Evolutionary conservation across 1,140 invertebrate species (phyloP).

Genomic region (Atta cephalotes): DNA sequence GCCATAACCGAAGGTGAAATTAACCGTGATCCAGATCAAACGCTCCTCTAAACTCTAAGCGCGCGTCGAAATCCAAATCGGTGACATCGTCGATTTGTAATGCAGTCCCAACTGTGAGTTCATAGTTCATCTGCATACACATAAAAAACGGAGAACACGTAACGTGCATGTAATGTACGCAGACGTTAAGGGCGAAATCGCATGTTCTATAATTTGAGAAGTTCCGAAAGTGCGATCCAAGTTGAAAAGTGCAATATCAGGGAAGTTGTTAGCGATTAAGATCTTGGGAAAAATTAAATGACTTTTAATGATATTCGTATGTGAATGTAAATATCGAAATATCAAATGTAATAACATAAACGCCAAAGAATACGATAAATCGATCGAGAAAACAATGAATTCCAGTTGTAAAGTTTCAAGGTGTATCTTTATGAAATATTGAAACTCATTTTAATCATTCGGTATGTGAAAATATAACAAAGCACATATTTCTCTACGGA

Average conservation of each 20-base stretch:
- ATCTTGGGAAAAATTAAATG: not conserved
- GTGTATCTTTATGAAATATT: not conserved
- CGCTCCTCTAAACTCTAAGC: constrained; percentile 62
- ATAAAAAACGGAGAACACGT: not conserved
- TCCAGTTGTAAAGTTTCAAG: not conserved
- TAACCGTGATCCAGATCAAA: constrained; percentile 74
- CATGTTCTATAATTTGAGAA: not conserved
- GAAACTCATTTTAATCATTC: not conserved
- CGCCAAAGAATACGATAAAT: not conserved
- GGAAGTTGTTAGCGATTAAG: constrained; percentile 9
- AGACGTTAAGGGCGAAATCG: not conserved
- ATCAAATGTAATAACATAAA: not conserved
- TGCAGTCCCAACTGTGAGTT: constrained; percentile 44
- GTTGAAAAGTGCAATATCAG: not conserved
- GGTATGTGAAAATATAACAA: not conserved
- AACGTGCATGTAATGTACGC: not conserved
- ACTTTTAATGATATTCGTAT: not conserved
- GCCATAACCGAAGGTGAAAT: constrained; percentile 71
- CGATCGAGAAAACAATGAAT: not conserved
- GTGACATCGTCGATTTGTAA: constrained; percentile 63
- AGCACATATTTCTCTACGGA: constrained; percentile 2
- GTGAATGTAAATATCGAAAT: not conserved
- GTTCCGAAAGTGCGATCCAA: not conserved
- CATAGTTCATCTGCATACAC: constrained; percentile 15
- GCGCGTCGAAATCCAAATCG: constrained; percentile 59